Evolutionary conservation across 2,113 vertebrate species (phyloP).

Genomic region (Macheiramphus alcinus): DNA sequence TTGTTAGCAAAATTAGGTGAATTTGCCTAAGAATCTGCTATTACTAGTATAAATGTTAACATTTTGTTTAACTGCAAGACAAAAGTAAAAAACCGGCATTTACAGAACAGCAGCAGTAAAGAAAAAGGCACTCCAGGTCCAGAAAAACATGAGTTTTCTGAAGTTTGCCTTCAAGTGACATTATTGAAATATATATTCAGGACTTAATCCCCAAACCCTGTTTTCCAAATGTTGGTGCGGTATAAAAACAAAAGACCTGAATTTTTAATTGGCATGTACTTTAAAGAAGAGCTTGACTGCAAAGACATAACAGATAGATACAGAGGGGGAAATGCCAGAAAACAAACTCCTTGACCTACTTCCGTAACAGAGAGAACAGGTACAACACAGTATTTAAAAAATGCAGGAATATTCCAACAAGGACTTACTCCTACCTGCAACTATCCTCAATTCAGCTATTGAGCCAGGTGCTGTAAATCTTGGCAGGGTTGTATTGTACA

Average conservation of each 20-base stretch:
- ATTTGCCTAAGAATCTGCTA: not conserved
- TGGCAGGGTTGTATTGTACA: accelerated
- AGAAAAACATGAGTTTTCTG: not conserved
- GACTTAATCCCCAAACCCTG: not conserved
- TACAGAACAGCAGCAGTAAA: not conserved
- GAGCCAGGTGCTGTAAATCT: not conserved
- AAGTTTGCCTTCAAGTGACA: not conserved
- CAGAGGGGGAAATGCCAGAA: not conserved
- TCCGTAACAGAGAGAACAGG: not conserved
- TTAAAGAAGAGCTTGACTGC: not conserved
- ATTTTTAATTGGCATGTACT: not conserved
- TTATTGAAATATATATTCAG: not conserved
- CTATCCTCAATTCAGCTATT: not conserved
- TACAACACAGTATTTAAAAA: not conserved
- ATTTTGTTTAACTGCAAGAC: not conserved
- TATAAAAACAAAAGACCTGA: not conserved
- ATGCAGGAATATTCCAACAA: not conserved
- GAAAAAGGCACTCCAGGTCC: not conserved
- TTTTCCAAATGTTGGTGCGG: not conserved
- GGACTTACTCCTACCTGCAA: not conserved
- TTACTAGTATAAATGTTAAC: not conserved
- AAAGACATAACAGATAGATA: not conserved
- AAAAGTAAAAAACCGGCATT: not conserved
- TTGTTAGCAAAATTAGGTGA: not conserved
- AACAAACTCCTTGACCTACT: not conserved